A percentile compares a stretch with the other conserved stretches of the same genome.
These are phyloP conservation scores for Antennarius striatus DNA, from an alignment of 2,113 vertebrate species.

Conservation along the genomic window DNA sequence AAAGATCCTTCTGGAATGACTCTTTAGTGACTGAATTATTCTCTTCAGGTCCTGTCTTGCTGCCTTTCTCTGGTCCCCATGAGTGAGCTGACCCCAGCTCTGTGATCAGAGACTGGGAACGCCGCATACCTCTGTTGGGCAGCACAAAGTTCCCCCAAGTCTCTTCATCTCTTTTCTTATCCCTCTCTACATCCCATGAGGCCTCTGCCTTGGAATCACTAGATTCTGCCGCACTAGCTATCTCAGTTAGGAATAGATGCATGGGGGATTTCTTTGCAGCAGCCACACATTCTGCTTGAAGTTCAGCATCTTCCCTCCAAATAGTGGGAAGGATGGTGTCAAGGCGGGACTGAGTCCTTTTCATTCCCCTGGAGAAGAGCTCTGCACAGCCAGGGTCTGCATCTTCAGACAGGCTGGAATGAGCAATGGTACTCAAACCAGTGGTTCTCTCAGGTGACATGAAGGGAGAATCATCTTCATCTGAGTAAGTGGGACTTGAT, in stretches of 20 bases:
- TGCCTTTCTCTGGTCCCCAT: constrained; percentile 59
- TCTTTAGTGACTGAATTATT: constrained; percentile 50
- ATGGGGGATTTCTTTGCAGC: constrained; percentile 79
- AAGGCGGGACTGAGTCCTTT: constrained; percentile 82
- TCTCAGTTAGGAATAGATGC: constrained; percentile 82
- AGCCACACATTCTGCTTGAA: constrained; percentile 69
- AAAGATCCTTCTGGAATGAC: constrained; percentile 76
- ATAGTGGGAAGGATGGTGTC: constrained; percentile 81
- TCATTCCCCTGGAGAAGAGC: constrained; percentile 81
- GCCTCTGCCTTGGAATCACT: constrained; percentile 64
- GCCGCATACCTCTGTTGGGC: constrained; percentile 74
- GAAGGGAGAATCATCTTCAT: constrained; percentile 81
- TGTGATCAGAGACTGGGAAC: constrained; percentile 77
- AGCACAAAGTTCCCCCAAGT: constrained; percentile 63
- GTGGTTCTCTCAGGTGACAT: constrained; percentile 73
- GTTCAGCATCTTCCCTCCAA: constrained; percentile 81
- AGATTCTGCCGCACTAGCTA: constrained; percentile 71
- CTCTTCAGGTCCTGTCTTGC: constrained; percentile 34
- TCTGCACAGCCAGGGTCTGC: constrained; percentile 69
- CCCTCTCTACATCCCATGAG: constrained; percentile 60
- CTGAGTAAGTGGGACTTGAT: constrained; percentile 79
- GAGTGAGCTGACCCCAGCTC: constrained; percentile 72
- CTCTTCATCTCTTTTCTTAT: constrained; percentile 58
- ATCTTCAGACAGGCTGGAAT: constrained; percentile 75
- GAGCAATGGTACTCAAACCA: constrained; percentile 59